A percentile compares a stretch with the other conserved stretches of the same genome.
These are phyloP conservation scores for Pygoscelis antarcticus DNA, from an alignment of 2,113 vertebrate species.

Conservation along the genomic window DNA sequence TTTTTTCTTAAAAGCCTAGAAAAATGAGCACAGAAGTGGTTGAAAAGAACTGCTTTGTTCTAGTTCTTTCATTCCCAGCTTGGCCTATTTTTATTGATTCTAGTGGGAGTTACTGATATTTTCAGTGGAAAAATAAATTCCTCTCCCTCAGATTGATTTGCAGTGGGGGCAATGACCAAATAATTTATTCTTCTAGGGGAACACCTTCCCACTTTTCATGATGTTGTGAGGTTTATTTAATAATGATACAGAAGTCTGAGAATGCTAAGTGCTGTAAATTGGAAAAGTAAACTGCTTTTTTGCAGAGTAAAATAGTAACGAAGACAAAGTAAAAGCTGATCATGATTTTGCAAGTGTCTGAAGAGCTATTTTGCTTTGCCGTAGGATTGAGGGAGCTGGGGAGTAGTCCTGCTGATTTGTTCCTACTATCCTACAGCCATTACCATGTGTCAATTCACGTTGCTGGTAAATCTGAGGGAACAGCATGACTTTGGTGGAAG, in stretches of 20 bases:
- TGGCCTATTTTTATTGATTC: slow-evolving; percentile 9
- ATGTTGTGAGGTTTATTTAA: background rate
- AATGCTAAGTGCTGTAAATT: background rate
- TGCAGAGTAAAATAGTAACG: background rate
- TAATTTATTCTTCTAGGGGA: background rate
- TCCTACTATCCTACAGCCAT: background rate
- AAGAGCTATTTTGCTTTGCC: background rate
- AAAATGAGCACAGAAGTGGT: background rate
- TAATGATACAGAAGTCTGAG: background rate
- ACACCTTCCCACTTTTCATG: background rate
- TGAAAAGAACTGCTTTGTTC: background rate
- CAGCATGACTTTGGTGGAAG: background rate
- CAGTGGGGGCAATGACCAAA: background rate
- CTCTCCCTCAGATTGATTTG: background rate
- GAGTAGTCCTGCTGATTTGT: background rate
- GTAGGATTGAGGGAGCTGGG: background rate
- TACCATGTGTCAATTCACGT: background rate
- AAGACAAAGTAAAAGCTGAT: background rate
- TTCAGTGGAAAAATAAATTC: slow-evolving; percentile 1
- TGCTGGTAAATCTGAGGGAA: background rate
- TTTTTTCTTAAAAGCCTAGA: background rate
- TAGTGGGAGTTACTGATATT: background rate
- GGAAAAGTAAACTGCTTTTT: background rate
- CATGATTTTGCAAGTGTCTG: background rate
- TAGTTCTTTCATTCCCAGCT: background rate